Evolutionary conservation across 2,113 vertebrate genomes (phyloP), one percentile per base, ranked within the genome.

Genomic region (Erythrocebus patas): DNA sequence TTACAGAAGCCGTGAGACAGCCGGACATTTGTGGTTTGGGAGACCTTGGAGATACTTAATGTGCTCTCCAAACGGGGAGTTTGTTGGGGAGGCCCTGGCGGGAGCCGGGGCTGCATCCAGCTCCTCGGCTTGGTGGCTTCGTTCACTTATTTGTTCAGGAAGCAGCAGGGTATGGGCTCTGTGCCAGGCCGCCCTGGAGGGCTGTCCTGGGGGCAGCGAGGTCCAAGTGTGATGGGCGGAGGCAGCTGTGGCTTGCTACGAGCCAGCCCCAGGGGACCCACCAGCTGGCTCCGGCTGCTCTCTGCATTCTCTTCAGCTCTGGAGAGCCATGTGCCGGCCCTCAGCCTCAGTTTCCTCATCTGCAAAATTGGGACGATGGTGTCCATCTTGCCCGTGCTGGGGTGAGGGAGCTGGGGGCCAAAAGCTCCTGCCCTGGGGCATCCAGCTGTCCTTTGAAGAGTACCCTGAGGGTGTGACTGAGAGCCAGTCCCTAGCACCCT

Each of bases 71-170:
- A n/a, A 72, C 1, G 4, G 61, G 89, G 72, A 50, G 40, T 64
- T 43, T n/a, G 48, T n/a, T 6, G 32, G 59, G 66, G 73, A 17
- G 70, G 68, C 95, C 38, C 35, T 52, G 79, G 5, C 20, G n/a
- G 92, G 40, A 30, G 73, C 16, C 0, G 55, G 78, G 78, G 55
- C 95, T 45, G 2, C 0, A 0, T 57, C 50, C 12, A 27, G 76
- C 59, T 66, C 66, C 45, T 80, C 55, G 48, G 73, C 79, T 72
- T n/a, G 12, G 4, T n/a, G 80, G 89, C 73, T 52, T 40, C 8
- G 79, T 43, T 45, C 66, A 75, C 75, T 66, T 70, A 43, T 79
- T 93, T 83, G 82, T 50, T 80, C 79, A 61, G 91, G 72, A 78
- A 68, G 89, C 17, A 22, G 72, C 4, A 25, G 57, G 30, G 8